A percentile compares a stretch with the other conserved stretches of the same genome.
These are phyloP conservation scores for Anseranas semipalmata DNA, from an alignment of 2,113 vertebrate species.

Conservation along the genomic window DNA sequence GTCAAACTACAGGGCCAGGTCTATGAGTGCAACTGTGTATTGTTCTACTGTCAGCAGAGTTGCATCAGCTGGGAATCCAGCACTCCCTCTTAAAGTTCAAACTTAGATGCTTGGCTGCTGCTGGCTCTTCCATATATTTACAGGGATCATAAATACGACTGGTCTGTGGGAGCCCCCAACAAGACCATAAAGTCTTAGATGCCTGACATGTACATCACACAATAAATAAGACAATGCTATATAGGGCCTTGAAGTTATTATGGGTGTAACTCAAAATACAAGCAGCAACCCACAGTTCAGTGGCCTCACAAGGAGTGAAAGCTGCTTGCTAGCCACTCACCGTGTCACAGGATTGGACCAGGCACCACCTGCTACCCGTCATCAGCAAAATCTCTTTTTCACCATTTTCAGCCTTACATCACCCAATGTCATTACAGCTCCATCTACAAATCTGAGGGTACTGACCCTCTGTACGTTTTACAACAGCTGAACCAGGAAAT, in stretches of 20 bases:
- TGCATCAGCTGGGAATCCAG: not conserved
- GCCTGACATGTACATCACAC: not conserved
- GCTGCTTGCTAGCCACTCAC: not conserved
- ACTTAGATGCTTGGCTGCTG: not conserved
- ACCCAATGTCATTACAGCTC: not conserved
- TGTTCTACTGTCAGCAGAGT: not conserved
- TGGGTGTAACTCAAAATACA: not conserved
- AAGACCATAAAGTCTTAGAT: accelerated
- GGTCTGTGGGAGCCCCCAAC: not conserved
- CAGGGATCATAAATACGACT: not conserved
- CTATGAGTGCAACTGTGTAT: not conserved
- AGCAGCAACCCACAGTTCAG: not conserved
- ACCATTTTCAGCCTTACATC: not conserved
- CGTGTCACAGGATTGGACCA: not conserved
- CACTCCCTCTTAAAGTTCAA: not conserved
- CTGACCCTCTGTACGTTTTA: not conserved
- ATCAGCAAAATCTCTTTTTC: not conserved
- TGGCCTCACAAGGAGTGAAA: not conserved
- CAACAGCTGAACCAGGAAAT: not conserved
- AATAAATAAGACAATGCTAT: not conserved
- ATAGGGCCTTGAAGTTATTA: not conserved
- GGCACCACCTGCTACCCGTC: not conserved
- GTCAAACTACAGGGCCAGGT: not conserved
- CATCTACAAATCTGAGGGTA: not conserved
- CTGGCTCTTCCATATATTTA: not conserved